Evolutionary conservation across 2,888 invertebrate genomes (phyloP).

Genomic region (Drosophila aldrichi): DNA sequence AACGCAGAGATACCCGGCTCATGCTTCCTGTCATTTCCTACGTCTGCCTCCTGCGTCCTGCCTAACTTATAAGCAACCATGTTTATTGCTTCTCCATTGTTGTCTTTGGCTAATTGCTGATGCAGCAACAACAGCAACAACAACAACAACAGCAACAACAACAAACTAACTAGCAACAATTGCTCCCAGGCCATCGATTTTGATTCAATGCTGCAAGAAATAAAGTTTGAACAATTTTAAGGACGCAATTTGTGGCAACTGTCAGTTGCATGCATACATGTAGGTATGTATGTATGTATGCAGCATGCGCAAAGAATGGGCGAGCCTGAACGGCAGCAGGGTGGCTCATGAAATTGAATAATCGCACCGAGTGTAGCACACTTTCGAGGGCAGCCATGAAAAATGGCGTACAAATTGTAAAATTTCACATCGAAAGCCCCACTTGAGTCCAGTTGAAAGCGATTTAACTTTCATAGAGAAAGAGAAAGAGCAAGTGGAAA

Average conservation of each 20-base stretch:
- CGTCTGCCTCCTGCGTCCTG: neutral
- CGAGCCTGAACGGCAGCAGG: neutral
- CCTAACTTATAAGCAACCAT: conserved; percentile 20
- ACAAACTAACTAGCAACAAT: conserved; percentile 29
- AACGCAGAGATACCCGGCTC: conserved; percentile 13
- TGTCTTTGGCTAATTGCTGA: conserved; percentile 62
- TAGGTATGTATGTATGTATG: conserved; percentile 9
- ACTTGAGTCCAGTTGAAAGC: conserved; percentile 9
- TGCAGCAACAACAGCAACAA: conserved; percentile 34
- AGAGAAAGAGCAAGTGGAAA: neutral
- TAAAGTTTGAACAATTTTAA: conserved; percentile 51
- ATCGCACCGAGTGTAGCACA: conserved; percentile 4
- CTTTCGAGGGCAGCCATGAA: conserved; percentile 8
- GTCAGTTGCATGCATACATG: conserved; percentile 21
- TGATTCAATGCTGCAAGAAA: conserved; percentile 51
- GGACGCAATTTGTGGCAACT: conserved; percentile 42
- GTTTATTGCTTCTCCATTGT: conserved; percentile 57
- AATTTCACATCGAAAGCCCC: conserved; percentile 9
- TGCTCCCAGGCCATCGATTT: conserved; percentile 59
- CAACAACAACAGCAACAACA: conserved; percentile 7
- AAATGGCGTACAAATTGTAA: conserved; percentile 12
- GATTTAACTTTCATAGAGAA: neutral
- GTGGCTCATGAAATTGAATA: conserved; percentile 20
- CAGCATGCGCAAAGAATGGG: conserved; percentile 3
- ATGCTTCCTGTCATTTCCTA: conserved; percentile 5